Conservation (phyloP, 2,113 vertebrate species). For the Hemicordylus capensis region DNA sequence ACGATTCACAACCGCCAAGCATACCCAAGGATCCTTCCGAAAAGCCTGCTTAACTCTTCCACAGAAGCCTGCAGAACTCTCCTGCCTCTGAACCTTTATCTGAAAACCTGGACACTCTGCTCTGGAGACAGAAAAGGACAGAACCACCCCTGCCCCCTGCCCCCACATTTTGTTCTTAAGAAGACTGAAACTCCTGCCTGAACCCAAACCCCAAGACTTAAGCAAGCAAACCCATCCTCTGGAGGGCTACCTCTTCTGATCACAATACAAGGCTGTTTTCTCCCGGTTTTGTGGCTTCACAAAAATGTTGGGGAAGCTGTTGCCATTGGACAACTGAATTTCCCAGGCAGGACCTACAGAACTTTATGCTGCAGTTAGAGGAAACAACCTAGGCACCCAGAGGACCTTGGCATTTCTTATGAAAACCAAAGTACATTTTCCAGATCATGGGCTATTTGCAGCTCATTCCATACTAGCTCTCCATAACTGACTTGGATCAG, state of each 20-base stretch:
- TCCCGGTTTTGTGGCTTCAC: slow-evolving; percentile 59
- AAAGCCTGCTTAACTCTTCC: slow-evolving; percentile 33
- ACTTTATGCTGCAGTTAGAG: slow-evolving; percentile 47
- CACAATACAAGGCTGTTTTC: slow-evolving; percentile 12
- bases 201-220: slow-evolving; percentile 8
- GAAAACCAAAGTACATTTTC: slow-evolving; percentile 66
- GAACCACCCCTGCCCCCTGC: too few species aligned
- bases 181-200: slow-evolving; percentile 10
- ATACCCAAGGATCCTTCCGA: slow-evolving; percentile 14
- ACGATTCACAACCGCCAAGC: background rate
- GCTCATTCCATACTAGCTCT: slow-evolving; percentile 30
- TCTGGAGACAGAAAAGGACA: background rate
- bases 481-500: slow-evolving; percentile 32
- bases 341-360: slow-evolving; percentile 57
- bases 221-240: slow-evolving; percentile 24
- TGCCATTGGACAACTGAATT: slow-evolving; percentile 43
- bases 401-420: slow-evolving; percentile 42
- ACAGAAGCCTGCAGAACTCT: slow-evolving; percentile 32
- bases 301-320: slow-evolving; percentile 24
- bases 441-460: slow-evolving; percentile 39
- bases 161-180: slow-evolving; percentile 6
- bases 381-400: slow-evolving; percentile 14
- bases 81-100: background rate
- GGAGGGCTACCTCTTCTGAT: slow-evolving; percentile 38
- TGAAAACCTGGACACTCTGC: background rate